Percentiles rank a stretch among this genome's conserved stretches.
phyloP scores from a whole-genome alignment of 2,113 vertebrate species.

The Patagioenas fasciata region DNA sequence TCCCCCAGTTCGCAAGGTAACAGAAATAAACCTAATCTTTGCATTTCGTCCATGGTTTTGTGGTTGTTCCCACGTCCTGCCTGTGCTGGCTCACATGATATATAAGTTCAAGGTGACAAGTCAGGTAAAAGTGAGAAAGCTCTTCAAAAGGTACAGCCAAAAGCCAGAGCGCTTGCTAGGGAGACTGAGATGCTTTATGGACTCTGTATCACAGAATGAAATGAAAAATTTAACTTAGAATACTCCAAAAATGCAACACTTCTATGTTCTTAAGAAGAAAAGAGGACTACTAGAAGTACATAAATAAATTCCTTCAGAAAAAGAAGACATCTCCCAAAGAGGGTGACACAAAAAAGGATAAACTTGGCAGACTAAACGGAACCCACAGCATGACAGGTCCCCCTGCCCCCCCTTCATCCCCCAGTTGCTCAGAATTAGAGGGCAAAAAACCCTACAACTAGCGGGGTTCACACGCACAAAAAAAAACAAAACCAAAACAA shows the following conservation, averaged over 20 bases:
- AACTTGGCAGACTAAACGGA: neutral
- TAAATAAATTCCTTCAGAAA: neutral
- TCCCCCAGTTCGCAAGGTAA: no score
- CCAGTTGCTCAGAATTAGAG: neutral
- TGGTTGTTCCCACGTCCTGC: no score
- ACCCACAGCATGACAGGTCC: neutral
- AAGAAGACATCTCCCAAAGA: neutral
- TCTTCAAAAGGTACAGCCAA: neutral
- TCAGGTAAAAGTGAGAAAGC: neutral
- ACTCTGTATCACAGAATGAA: neutral
- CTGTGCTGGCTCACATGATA: no score
- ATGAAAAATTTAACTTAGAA: neutral
- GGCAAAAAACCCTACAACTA: neutral
- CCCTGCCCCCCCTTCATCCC: no score
- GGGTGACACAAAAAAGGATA: neutral
- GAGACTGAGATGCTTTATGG: neutral
- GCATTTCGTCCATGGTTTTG: no score
- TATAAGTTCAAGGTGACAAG: neutral
- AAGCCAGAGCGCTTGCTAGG: neutral
- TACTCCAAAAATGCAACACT: neutral
- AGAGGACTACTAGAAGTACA: neutral
- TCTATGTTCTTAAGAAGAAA: neutral
- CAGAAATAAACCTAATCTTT: no score
- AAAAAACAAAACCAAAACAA: neutral
- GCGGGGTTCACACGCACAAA: neutral